These are phyloP conservation scores for Cliona cf. orientalis DNA, from an alignment of 37 sponge, comb jelly and placozoan genomes.

Conservation along the genomic window DNA sequence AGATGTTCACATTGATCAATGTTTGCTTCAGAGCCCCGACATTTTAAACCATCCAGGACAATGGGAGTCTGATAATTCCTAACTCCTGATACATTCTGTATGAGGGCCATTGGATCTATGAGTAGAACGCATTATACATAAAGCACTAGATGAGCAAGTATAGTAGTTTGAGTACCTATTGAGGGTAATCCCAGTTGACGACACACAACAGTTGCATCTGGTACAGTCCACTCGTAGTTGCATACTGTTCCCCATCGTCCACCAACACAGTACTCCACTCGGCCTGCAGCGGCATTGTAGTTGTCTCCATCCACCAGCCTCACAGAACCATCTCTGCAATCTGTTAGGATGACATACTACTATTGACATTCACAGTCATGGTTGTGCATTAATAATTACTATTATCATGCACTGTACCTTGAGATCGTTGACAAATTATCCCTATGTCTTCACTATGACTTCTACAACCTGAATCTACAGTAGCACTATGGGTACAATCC, in stretches of 20 bases:
- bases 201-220: background rate
- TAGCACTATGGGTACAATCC: background rate
- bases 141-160: background rate
- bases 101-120: background rate
- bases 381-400: background rate
- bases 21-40: background rate
- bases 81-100: background rate
- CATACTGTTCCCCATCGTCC: background rate
- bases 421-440: background rate
- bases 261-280: background rate
- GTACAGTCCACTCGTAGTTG: background rate
- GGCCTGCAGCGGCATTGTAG: background rate
- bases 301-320: background rate
- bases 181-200: background rate
- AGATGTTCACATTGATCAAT: background rate
- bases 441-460: conserved; percentile 7
- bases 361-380: too few species aligned
- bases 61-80: background rate
- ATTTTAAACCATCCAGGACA: background rate
- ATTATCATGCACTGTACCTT: background rate
- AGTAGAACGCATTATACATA: too few species aligned
- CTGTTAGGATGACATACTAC: too few species aligned
- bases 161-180: background rate
- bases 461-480: background rate
- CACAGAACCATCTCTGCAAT: background rate